Base-by-base conservation (phyloP, 2,113 vertebrate genomes). In the Cyphomyrus discorhynchus region DNA sequence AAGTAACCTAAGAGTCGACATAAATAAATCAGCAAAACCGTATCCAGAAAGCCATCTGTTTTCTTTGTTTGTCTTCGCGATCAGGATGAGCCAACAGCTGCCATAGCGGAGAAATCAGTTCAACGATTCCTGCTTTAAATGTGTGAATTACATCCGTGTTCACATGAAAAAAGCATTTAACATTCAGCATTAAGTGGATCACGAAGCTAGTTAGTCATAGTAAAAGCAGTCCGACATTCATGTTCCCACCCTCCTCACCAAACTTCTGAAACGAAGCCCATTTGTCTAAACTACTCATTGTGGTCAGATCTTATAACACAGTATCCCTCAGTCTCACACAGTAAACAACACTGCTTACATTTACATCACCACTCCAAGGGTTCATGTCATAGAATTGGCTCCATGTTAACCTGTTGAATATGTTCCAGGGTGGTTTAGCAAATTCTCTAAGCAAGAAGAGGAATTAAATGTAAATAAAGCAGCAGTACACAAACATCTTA, bases 1-100 rank as follows among this genome's bases (percentile, higher is more conserved):
- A 87, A 87, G 5, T 39, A 35, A 53, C 85, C 50, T 19, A 52
- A 87, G 49, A 53, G 49, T 87, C 85, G 39, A 87, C 49, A 39
- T 35, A 87, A 87, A 87, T 87, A 87, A 87, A 87, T 87, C 85
- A 87, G n/a, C 85, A 35, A 52, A 53, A 21, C 85, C 11, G 5
- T 27, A 53, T 31, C 50, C 27, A 53, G 85, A 35, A 52, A 15
- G 50, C 85, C 85, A 87, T 56, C 85, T 87, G 85, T 42, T 56
- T 87, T 84, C 82, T 84, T 84, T 87, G 31, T 56, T 52, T 53
- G 85, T 53, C 85, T 87, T 87, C 17, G 85, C 6, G 85, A 52
- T 53, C 85, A 53, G 42, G 85, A 87, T 35, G 50, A 56, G 50
- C 85, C 85, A 56, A 53, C 47, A 53, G 50, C 85, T 87, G 85